phyloP scores from a whole-genome alignment of 2,113 vertebrate species.

The Hystrix cristata region DNA sequence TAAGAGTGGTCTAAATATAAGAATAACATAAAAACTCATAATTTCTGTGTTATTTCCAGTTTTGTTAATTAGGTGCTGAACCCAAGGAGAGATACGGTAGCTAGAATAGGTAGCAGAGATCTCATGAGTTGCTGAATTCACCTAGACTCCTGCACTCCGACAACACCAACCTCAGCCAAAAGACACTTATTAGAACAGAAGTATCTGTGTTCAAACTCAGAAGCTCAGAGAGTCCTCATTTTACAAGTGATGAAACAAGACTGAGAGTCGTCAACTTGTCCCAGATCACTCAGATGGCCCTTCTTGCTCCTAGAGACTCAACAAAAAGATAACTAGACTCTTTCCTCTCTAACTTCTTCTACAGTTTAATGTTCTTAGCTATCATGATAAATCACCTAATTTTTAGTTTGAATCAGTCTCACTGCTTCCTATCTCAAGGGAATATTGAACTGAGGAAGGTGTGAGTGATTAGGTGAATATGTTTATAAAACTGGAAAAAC shows the following conservation, averaged over 20 bases:
- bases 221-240: background rate
- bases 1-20: background rate
- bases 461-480: background rate
- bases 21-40: background rate
- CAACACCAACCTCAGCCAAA: background rate
- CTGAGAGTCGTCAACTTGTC: background rate
- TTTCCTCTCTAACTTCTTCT: background rate
- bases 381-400: background rate
- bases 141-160: background rate
- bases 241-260: background rate
- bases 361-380: background rate
- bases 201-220: background rate
- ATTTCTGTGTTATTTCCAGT: background rate
- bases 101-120: background rate
- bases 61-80: background rate
- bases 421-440: background rate
- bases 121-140: background rate
- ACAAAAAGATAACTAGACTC: background rate
- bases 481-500: slow-evolving; percentile 28
- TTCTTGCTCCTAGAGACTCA: background rate
- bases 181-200: background rate
- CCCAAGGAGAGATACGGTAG: background rate
- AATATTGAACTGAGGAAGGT: background rate
- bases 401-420: background rate
- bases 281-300: background rate